A percentile compares a stretch with the other conserved stretches of the same genome.
These are phyloP conservation scores for Orycteropus afer DNA, from an alignment of 2,113 vertebrate species.

Conservation along the genomic window DNA sequence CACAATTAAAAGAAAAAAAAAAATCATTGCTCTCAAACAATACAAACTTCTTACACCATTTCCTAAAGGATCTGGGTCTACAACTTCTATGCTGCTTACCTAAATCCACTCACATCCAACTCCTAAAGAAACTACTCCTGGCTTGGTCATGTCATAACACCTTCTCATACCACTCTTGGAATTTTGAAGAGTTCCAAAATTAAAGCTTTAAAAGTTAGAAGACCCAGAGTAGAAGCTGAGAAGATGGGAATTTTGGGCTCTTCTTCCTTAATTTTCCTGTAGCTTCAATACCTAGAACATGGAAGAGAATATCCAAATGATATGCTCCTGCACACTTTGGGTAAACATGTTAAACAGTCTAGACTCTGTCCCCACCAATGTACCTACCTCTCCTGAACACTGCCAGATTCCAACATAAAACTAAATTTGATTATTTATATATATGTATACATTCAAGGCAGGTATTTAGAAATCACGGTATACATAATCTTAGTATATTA, in stretches of 20 bases:
- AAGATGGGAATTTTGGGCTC: background rate
- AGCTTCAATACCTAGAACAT: background rate
- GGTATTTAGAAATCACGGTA: constrained; percentile 53
- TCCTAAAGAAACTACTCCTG: background rate
- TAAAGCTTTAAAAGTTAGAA: constrained; percentile 3
- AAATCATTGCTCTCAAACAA: constrained; percentile 33
- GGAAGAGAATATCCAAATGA: background rate
- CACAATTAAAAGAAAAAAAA: too few relatives aligned
- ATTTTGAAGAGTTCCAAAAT: constrained; percentile 8
- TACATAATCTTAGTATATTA: constrained; percentile 63
- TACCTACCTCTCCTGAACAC: background rate
- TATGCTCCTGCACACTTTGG: background rate
- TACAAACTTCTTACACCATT: background rate
- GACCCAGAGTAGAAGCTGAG: background rate
- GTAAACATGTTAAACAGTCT: constrained; percentile 16
- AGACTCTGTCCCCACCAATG: background rate
- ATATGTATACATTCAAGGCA: background rate
- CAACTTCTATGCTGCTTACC: background rate
- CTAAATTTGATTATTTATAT: constrained; percentile 39
- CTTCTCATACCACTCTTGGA: constrained; percentile 10
- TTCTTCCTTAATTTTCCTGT: constrained; percentile 48
- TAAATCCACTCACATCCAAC: background rate
- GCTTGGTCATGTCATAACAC: background rate
- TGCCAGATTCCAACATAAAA: background rate
- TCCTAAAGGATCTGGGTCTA: constrained; percentile 32